Percentiles rank a stretch among this genome's conserved stretches.
phyloP scores from a whole-genome alignment of 2,797 vertebrate genomes.

The Pitangus sulphuratus region DNA sequence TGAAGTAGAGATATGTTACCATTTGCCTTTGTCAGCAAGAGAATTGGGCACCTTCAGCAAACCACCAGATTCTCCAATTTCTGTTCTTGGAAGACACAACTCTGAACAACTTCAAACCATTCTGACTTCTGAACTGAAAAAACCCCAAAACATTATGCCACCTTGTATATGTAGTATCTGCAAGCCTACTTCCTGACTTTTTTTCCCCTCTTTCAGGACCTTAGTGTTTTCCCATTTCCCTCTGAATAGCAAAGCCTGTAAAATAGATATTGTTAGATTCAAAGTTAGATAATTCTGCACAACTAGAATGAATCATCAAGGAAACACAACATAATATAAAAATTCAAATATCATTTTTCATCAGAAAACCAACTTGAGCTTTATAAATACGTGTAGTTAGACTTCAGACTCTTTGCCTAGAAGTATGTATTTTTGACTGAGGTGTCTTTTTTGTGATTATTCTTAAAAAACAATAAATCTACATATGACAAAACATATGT shows the following conservation, averaged over 20 bases:
- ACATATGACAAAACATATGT: not conserved
- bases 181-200: not conserved
- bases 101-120: not conserved
- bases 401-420: not conserved
- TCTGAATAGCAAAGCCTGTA: not conserved
- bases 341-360: not conserved
- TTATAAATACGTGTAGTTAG: not conserved
- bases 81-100: not conserved
- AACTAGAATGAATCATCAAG: not conserved
- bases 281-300: not conserved
- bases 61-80: not conserved
- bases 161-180: not conserved
- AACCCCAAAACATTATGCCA: not conserved
- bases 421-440: not conserved
- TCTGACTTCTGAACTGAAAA: not conserved
- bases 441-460: not conserved
- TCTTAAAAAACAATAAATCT: not conserved
- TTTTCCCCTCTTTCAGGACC: not conserved
- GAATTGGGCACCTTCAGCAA: not conserved
- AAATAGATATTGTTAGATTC: not conserved
- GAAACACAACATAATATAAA: not conserved
- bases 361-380: not conserved
- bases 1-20: not conserved
- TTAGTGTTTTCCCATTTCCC: not conserved
- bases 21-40: not conserved